These are phyloP conservation scores for Drosophila demipolita DNA, from an alignment of 2,888 invertebrate species.

Conservation along the genomic window DNA sequence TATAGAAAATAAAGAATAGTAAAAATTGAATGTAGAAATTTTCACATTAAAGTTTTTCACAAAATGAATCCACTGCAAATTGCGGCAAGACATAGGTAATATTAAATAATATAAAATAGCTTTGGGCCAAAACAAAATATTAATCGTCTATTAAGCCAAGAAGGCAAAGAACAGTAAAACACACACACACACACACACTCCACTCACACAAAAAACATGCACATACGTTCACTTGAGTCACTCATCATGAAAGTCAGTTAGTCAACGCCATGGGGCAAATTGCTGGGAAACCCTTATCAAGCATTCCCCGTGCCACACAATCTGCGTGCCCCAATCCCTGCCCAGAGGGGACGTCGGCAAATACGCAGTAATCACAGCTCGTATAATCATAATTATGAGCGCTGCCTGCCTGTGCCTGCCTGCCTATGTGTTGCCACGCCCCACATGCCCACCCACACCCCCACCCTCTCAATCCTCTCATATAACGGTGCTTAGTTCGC, in stretches of 20 bases:
- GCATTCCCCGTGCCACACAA: background rate
- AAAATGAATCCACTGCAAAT: background rate
- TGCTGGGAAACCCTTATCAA: slow-evolving; percentile 34
- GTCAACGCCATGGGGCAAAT: slow-evolving; percentile 61
- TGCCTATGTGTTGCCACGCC: slow-evolving; percentile 21
- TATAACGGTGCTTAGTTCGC: slow-evolving; percentile 17
- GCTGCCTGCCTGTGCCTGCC: slow-evolving; percentile 13
- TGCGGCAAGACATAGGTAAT: slow-evolving; percentile 22
- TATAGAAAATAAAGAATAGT: background rate
- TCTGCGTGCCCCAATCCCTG: background rate
- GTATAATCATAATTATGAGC: slow-evolving; percentile 69
- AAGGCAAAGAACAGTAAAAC: slow-evolving; percentile 1
- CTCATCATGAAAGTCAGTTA: slow-evolving; percentile 56
- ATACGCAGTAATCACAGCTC: slow-evolving; percentile 65
- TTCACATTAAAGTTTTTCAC: background rate
- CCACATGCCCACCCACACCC: background rate
- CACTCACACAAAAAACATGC: background rate
- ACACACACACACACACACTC: slow-evolving; percentile 5
- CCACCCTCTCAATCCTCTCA: background rate
- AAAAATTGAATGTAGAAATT: background rate
- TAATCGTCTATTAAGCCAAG: slow-evolving; percentile 28
- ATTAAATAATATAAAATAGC: slow-evolving; percentile 9
- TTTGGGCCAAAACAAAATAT: slow-evolving; percentile 34
- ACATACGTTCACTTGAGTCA: slow-evolving; percentile 5
- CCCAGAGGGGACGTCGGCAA: background rate